These are phyloP conservation scores for Pomacea maculata DNA, from an alignment of 1,140 invertebrate genomes.

Conservation along the genomic window DNA sequence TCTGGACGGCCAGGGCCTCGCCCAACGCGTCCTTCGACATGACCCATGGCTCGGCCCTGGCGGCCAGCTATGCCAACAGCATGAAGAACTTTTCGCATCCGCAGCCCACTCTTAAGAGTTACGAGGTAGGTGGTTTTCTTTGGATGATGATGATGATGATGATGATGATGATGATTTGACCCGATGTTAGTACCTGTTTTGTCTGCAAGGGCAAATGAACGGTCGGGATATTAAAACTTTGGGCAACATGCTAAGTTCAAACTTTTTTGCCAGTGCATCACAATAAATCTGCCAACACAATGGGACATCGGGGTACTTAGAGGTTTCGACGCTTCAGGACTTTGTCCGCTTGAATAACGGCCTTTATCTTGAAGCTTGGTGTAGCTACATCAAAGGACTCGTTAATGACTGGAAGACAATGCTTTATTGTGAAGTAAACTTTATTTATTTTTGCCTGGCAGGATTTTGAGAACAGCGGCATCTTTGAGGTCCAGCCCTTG, in stretches of 20 bases:
- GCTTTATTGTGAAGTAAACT: neutral
- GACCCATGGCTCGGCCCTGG: slow-evolving; percentile 8
- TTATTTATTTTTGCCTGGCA: slow-evolving; percentile 24
- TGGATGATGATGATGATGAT: neutral
- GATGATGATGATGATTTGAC: neutral
- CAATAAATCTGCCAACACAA: too few species aligned
- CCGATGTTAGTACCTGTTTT: slow-evolving; percentile 15
- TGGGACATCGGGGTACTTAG: too few species aligned
- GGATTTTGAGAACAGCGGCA: slow-evolving; percentile 56
- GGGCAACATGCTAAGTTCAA: too few species aligned
- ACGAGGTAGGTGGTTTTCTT: slow-evolving; percentile 15
- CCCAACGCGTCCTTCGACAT: slow-evolving; percentile 23
- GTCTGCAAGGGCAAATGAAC: slow-evolving; percentile 2
- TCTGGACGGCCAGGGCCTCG: slow-evolving; percentile 23
- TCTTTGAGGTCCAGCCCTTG: slow-evolving; percentile 53
- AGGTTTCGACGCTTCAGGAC: too few species aligned
- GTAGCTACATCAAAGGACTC: too few species aligned
- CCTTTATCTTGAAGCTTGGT: too few species aligned
- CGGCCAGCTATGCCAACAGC: slow-evolving; percentile 13
- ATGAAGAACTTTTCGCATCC: slow-evolving; percentile 31
- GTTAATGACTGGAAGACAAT: too few species aligned
- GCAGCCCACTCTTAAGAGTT: slow-evolving; percentile 24
- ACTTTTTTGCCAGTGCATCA: too few species aligned
- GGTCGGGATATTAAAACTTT: too few species aligned
- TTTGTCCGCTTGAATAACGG: too few species aligned